Conservation (phyloP, 2,888 invertebrate species). For the Drosophila atripex region DNA sequence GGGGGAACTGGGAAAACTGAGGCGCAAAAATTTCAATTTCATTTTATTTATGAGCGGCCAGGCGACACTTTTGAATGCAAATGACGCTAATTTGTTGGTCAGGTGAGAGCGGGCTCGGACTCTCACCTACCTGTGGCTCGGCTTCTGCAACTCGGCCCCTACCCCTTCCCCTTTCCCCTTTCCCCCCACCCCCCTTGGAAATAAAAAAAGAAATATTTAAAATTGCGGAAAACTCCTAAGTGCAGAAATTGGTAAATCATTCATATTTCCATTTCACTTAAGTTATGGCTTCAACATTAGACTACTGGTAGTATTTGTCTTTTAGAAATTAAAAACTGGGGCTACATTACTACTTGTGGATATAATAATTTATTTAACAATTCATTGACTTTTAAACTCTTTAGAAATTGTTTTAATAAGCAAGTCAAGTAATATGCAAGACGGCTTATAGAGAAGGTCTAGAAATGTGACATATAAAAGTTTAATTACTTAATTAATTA, state of each 20-base stretch:
- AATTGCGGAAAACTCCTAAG: neutral
- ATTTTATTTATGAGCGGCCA: constrained; percentile 69
- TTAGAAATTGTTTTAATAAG: neutral
- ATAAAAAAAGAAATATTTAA: neutral
- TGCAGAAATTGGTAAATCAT: neutral
- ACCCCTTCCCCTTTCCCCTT: neutral
- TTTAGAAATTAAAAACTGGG: neutral
- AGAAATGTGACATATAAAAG: no score
- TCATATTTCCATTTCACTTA: no score
- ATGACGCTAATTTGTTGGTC: constrained; percentile 58
- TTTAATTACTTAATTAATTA: no score
- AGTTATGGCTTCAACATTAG: neutral
- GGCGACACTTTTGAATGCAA: constrained; percentile 64
- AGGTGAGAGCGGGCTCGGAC: constrained; percentile 14
- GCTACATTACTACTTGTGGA: no score
- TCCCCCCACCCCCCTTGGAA: neutral
- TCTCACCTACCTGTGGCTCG: constrained; percentile 5
- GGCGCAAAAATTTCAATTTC: constrained; percentile 69
- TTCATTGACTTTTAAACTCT: neutral
- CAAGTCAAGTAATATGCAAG: no score
- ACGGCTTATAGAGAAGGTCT: no score
- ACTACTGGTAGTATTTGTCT: neutral
- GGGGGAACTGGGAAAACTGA: constrained; percentile 50
- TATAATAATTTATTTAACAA: no score
- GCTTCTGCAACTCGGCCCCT: neutral